Evolutionary conservation across 2,797 vertebrate genomes (phyloP), one percentile per base, ranked within the genome.

Genomic region (Distichodus sexfasciatus): DNA sequence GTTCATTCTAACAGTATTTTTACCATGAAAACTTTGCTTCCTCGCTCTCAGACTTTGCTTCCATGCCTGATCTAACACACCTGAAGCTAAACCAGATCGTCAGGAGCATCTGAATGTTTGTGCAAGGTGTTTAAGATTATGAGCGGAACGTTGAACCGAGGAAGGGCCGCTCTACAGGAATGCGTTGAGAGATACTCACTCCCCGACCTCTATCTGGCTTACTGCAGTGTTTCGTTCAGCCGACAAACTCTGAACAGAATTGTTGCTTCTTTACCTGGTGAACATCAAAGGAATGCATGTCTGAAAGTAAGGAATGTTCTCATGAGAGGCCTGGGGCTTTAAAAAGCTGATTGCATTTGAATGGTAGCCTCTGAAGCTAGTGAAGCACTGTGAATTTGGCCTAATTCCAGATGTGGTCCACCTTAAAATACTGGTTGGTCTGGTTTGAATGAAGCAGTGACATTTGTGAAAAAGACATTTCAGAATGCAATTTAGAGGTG

Each of bases 61-160:
- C 33, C 54, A 40, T 3, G 23, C 36, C 35, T 58, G 55, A 28
- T 23, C 17, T 41, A 35, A 1, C 19, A 10, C 36, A 53, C 26
- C 28, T 69, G 6, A 44, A 43, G 7, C 15, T 41, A 33, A 15
- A 33, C 15, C 17, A 67, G 29, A 24, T 19, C 33, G n/a, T 29
- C n/a, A 23, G 9, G 44, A 41, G 19, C 35, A 29, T 48, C 9
- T 33, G 2, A 23, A 44, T 26, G 33, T n/a, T 61, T 69, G 46
- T 53, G 57, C 46, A 69, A 61, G 3, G 9, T 69, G 57, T 53
- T 5, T 59, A 50, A 31, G 26, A 61, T 61, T 61, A 69, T 21
- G 9, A 1, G 6, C 35, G 24, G 57, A 61, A 61, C 44, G 47
- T 33, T 14, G 14, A 23, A 21, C 47, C 15, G 10, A 17, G 33